Evolutionary conservation across 2,888 invertebrate species (phyloP), one percentile per base, ranked within the genome.

Genomic region (Alloscopus bannaensis): DNA sequence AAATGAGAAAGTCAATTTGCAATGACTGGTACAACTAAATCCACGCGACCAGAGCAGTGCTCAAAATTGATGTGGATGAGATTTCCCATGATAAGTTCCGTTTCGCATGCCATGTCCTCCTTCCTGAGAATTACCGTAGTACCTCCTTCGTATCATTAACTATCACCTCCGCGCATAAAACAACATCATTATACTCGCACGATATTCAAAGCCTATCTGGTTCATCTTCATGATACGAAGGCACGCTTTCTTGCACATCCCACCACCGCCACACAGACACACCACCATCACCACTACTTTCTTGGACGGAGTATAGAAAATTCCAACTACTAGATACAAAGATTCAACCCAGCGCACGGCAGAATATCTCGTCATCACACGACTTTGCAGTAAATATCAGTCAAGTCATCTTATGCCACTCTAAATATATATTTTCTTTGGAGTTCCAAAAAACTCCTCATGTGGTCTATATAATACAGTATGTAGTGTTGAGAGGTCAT

Each of bases 11-110:
- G n/a, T n/a, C n/a, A n/a, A n/a, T n/a, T n/a, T n/a, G n/a, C n/a
- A n/a, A n/a, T n/a, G n/a, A n/a, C n/a, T n/a, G n/a, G n/a, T n/a
- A n/a, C n/a, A n/a, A n/a, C n/a, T n/a, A 68, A 72, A 79, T 79
- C 72, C 79, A 62, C 68, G 72, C 50, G 68, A 79, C 66, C 36
- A 20, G 36, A 8, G 24, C 31, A 50, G n/a, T n/a, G n/a, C n/a
- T n/a, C 57, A 40, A 52, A 52, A 28, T 28, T 65, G 26, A 42
- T 52, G 18, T 50, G 52, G 50, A 18, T n/a, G 50, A 79, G 66
- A 70, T 70, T 79, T 79, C 79, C 68, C 79, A 79, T 78, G 78
- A 78, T 62, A 66, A 66, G 79, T 68, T 79, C 62, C 72, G 79
- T 66, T 72, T 72, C 52, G 62, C 79, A 55, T 68, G 50, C 66